Evolutionary conservation across 1,140 invertebrate species (phyloP).

Genomic region (Ridgeia piscesae): DNA sequence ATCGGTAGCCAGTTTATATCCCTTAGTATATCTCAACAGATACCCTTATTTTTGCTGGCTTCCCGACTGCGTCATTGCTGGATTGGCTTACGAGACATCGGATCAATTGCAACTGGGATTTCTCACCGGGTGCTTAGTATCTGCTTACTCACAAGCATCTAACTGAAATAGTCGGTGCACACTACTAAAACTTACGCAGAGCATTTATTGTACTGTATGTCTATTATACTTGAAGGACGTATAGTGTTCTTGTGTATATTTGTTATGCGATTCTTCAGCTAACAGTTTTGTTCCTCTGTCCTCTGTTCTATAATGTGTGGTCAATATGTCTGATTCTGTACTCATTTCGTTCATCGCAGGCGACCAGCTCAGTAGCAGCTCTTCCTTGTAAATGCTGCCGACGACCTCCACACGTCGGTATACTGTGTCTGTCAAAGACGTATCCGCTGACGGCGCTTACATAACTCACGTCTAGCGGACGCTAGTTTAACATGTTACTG

Average conservation of each 20-base stretch:
- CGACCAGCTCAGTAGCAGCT: background rate
- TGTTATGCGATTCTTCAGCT: background rate
- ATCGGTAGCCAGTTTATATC: background rate
- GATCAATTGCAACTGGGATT: background rate
- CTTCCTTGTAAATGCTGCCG: background rate
- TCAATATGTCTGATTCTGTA: background rate
- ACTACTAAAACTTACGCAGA: background rate
- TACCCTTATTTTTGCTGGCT: background rate
- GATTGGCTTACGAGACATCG: background rate
- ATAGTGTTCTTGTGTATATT: background rate
- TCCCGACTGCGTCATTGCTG: background rate
- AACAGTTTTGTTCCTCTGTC: background rate
- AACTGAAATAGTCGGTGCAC: background rate
- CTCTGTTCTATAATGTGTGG: background rate
- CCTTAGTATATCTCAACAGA: background rate
- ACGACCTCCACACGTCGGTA: background rate
- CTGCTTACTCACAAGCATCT: background rate
- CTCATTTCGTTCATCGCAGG: background rate
- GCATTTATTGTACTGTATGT: background rate
- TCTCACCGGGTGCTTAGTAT: background rate
- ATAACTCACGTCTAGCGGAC: background rate
- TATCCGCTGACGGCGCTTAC: background rate
- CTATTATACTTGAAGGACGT: background rate
- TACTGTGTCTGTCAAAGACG: background rate
- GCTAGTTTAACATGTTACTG: background rate